A percentile compares a stretch with the other conserved stretches of the same genome.
These are phyloP conservation scores for Cottoperca gobio DNA, from an alignment of 2,797 vertebrate genomes.

Conservation along the genomic window DNA sequence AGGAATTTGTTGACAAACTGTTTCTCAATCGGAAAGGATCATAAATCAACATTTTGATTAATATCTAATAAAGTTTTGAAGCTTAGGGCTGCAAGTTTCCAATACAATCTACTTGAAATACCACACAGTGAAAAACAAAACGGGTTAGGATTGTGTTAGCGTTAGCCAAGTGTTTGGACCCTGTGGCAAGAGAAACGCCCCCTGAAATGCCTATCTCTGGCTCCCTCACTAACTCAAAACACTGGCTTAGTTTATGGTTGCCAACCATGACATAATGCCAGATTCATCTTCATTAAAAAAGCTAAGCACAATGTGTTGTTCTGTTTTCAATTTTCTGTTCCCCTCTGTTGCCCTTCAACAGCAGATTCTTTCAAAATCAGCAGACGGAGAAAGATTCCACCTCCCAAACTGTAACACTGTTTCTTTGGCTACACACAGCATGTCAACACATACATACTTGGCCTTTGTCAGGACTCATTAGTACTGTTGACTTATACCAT, in stretches of 20 bases:
- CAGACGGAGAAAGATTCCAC: slow-evolving; percentile 23
- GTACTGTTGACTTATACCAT: neutral
- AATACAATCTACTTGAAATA: slow-evolving; percentile 33
- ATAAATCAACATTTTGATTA: slow-evolving; percentile 65
- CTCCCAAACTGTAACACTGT: slow-evolving; percentile 24
- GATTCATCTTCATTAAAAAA: slow-evolving; percentile 67
- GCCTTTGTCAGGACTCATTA: slow-evolving; percentile 33
- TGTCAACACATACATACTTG: slow-evolving; percentile 32
- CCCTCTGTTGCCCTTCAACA: slow-evolving; percentile 37
- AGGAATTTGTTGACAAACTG: slow-evolving; percentile 44
- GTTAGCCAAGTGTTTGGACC: slow-evolving; percentile 45
- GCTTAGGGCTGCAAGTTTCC: slow-evolving; percentile 43
- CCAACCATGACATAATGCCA: slow-evolving; percentile 66
- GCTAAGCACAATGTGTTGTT: slow-evolving; percentile 50
- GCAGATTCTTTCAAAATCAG: slow-evolving; percentile 50
- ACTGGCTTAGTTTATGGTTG: slow-evolving; percentile 58
- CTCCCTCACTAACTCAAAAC: slow-evolving; percentile 67
- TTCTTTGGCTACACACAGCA: slow-evolving; percentile 26
- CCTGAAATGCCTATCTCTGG: slow-evolving; percentile 64
- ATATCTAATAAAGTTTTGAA: slow-evolving; percentile 17
- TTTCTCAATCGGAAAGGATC: slow-evolving; percentile 43
- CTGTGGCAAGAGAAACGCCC: slow-evolving; percentile 60
- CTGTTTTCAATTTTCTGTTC: slow-evolving; percentile 60
- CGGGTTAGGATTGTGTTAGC: slow-evolving; percentile 23
- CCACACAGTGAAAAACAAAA: slow-evolving; percentile 38